phyloP scores from a whole-genome alignment of 2,113 vertebrate genomes.

The Numida meleagris region DNA sequence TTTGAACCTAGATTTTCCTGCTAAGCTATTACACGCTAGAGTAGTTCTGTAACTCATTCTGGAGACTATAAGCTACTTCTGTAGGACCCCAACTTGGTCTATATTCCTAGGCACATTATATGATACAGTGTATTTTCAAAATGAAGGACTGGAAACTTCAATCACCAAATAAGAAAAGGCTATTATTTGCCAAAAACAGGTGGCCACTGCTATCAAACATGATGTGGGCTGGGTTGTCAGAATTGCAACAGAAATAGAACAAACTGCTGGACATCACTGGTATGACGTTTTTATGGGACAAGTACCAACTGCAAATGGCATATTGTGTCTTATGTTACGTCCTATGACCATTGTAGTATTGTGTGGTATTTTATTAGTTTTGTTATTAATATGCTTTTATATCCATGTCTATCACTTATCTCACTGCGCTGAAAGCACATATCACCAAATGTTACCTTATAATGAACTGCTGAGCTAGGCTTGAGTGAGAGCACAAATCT shows the following conservation, averaged over 20 bases:
- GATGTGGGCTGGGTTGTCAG: background rate
- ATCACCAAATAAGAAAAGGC: background rate
- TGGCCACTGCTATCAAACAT: background rate
- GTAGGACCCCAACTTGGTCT: background rate
- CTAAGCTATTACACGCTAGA: accelerated
- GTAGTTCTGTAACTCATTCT: background rate
- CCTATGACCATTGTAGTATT: background rate
- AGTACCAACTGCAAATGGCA: background rate
- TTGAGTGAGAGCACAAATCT: background rate
- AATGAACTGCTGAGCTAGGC: background rate
- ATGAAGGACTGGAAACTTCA: background rate
- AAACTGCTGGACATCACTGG: background rate
- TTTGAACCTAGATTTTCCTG: background rate
- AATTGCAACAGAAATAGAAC: constrained; percentile 33
- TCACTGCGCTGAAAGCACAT: accelerated
- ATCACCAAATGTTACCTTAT: background rate
- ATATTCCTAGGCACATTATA: background rate
- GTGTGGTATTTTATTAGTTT: constrained; percentile 13
- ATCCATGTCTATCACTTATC: background rate
- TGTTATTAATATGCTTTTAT: background rate
- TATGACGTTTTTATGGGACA: constrained; percentile 3
- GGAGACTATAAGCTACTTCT: background rate
- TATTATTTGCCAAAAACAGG: constrained; percentile 26
- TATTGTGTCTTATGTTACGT: background rate
- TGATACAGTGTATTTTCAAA: background rate